A percentile compares a stretch with the other conserved stretches of the same genome.
Conservation (phyloP, 2,797 vertebrate species). For the Pangasius djambal region DNA sequence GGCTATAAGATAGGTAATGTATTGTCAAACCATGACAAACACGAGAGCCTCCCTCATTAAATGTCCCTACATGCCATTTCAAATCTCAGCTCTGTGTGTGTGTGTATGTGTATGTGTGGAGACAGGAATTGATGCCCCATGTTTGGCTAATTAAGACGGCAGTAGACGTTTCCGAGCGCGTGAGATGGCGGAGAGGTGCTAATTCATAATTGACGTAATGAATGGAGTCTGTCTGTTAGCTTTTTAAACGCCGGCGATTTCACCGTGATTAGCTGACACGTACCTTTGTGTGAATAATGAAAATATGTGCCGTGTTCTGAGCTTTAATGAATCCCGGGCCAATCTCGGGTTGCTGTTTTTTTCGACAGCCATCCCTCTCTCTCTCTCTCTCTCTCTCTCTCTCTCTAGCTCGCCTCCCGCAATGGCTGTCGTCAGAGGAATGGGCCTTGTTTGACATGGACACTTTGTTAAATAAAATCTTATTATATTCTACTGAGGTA, state of each 20-base stretch:
- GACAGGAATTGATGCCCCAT: constrained; percentile 72
- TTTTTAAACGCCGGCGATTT: constrained; percentile 85
- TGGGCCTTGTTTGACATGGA: constrained; percentile 80
- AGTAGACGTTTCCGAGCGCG: constrained; percentile 77
- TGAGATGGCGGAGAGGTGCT: constrained; percentile 81
- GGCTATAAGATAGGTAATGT: constrained; percentile 67
- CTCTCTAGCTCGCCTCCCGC: constrained; percentile 66
- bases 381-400: constrained; percentile 71
- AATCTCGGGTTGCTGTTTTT: constrained; percentile 69
- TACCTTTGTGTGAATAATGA: constrained; percentile 86
- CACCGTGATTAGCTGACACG: constrained; percentile 81
- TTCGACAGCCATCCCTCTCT: constrained; percentile 56
- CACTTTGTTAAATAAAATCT: constrained; percentile 75
- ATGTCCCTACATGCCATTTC: constrained; percentile 73
- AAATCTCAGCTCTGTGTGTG: constrained; percentile 61
- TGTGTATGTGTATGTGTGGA: constrained; percentile 50
- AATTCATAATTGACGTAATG: constrained; percentile 92
- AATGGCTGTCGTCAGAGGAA: constrained; percentile 83
- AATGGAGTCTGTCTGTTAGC: constrained; percentile 86
- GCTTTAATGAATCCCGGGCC: constrained; percentile 78
- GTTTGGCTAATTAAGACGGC: constrained; percentile 88
- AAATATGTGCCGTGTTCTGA: constrained; percentile 76
- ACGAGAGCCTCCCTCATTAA: constrained; percentile 75
- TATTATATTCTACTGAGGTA: constrained; percentile 59
- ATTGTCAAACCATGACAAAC: constrained; percentile 71